Percentiles rank a stretch among this genome's conserved stretches.
These are phyloP conservation scores for Cantharis rustica DNA, from an alignment of 2,888 invertebrate genomes.

Conservation along the genomic window DNA sequence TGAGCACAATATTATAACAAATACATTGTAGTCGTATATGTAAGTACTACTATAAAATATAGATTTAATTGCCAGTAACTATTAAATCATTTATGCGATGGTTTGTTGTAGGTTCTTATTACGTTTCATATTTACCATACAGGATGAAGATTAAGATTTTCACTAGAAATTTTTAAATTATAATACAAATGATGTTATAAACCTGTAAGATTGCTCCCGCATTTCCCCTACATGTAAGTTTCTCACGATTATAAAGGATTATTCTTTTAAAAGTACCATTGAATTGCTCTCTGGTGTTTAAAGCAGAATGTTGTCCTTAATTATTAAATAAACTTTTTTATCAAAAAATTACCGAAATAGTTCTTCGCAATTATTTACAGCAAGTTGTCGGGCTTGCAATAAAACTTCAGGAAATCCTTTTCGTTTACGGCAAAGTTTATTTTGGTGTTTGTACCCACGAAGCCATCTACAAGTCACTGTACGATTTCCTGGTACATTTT, in stretches of 20 bases:
- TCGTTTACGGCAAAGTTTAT: slow-evolving; percentile 66
- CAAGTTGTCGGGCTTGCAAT: slow-evolving; percentile 61
- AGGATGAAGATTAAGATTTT: too few species aligned
- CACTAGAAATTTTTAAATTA: background rate
- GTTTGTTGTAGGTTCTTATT: too few species aligned
- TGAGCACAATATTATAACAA: too few species aligned
- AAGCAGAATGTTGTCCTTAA: background rate
- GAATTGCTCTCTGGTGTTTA: background rate
- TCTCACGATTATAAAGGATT: background rate
- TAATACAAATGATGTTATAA: background rate
- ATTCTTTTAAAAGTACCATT: background rate
- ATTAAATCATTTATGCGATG: too few species aligned
- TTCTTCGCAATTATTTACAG: slow-evolving; percentile 66
- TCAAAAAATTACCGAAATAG: slow-evolving; percentile 60
- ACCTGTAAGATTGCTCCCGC: background rate
- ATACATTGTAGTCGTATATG: too few species aligned
- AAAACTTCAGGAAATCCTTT: slow-evolving; percentile 59
- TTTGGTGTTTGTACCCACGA: slow-evolving; percentile 64
- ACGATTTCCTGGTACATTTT: slow-evolving; percentile 13
- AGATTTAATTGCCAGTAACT: too few species aligned
- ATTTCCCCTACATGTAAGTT: background rate
- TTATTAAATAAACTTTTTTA: slow-evolving; percentile 36
- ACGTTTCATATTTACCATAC: too few species aligned
- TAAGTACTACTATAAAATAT: too few species aligned
- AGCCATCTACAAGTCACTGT: slow-evolving; percentile 64